Conservation (phyloP, 2,113 vertebrate species). For the Glareola pratincola region DNA sequence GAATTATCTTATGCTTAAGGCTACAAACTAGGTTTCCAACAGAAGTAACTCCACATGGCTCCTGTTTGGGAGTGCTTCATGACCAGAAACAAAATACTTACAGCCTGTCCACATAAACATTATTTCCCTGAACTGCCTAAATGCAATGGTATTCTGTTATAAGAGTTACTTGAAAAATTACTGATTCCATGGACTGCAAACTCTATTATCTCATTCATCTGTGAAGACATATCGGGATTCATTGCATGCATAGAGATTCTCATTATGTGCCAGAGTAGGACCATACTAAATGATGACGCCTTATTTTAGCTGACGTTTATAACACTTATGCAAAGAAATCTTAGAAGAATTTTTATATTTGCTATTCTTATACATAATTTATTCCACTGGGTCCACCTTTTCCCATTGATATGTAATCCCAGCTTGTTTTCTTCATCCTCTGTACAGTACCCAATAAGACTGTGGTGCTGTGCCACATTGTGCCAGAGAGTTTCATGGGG, state of each 20-base stretch:
- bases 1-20: neutral
- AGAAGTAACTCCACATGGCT: neutral
- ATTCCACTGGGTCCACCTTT: neutral
- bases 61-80: neutral
- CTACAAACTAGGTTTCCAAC: neutral
- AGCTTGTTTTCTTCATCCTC: neutral
- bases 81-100: neutral
- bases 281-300: neutral
- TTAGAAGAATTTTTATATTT: neutral
- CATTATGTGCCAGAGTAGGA: neutral
- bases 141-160: neutral
- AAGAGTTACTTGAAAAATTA: slow-evolving; percentile 2
- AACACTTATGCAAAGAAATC: neutral
- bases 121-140: neutral
- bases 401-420: neutral
- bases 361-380: neutral
- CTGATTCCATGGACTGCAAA: neutral
- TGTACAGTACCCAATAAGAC: neutral
- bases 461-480: accelerated
- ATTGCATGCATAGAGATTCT: neutral
- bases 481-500: neutral
- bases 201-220: neutral
- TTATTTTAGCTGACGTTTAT: neutral
- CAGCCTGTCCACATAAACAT: neutral
- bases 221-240: neutral